Base-by-base conservation (phyloP, 2,888 invertebrate genomes). In the Heliconius aoede region DNA sequence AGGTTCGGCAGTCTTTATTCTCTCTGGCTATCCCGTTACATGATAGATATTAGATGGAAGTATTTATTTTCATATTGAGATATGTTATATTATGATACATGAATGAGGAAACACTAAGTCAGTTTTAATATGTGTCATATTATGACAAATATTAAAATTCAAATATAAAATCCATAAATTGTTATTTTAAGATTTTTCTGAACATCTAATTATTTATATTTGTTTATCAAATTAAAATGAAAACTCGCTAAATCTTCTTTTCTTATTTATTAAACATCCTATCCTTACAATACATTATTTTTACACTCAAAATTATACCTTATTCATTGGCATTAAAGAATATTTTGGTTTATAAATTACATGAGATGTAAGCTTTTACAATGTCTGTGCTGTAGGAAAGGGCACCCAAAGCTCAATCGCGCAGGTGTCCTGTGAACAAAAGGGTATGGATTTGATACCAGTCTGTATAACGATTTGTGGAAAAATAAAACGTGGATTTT, bases 401-500 rank as follows among this genome's bases (percentile, higher is more conserved):
- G 89, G 92, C 93, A 92, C 93, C 93, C 91, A 91, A 85, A 83
- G 88, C 87, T 89, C 86, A 86, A 91, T 89, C 85, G 88, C 88
- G 93, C 93, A 94, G 93, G 94, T 94, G 94, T 93, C 86, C 87
- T 82, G 79, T 83, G 84, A 89, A 93, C 93, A 93, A 93, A 91
- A 89, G 92, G 86, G 88, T 85, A 88, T 85, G 86, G 88, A 86
- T 92, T 93, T 89, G 90, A 91, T 89, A 88, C 89, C 89, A 85
- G 87, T 81, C 82, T 89, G 87, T 87, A 89, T 82, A 87, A 86
- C 87, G 88, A 91, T 92, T 91, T 90, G 86, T 84, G 82, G 81
- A 87, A 86, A 87, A 85, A 85, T 85, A 78, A 79, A 80, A 79
- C 80, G 61, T 74, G 68, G 78, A 74, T 80, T 76, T 81, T 80